Base-by-base conservation (phyloP, 1,140 invertebrate species). In the Orussus abietinus region DNA sequence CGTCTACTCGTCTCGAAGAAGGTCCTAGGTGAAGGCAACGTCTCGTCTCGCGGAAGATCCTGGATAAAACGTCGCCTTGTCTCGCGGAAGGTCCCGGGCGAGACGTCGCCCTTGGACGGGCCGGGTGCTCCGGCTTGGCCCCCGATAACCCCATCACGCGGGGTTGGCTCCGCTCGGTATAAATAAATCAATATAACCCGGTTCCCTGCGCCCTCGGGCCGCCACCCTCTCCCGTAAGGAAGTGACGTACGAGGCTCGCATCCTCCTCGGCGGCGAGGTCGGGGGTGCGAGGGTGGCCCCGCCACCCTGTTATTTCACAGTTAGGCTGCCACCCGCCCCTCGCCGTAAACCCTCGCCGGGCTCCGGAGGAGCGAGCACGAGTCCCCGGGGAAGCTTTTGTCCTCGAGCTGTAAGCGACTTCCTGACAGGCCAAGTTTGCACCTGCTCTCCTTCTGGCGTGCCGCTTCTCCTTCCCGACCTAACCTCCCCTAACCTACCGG, bases 371-470 rank as follows among this genome's bases (percentile, higher is more conserved):
- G 41, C 53, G 56, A 47, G 55, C 61, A 62, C 62, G 62, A 71
- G 56, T 69, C 68, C 61, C 69, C 47, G 31, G 69, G 69, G 68
- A 70, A 50, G 64, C 66, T 71, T 70, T 71, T 71, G 68, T 70
- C 68, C 68, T 72, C 66, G 56, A 62, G 57, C 61, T 64, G 68
- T 72, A 72, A 74, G 69, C 68, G 71, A 73, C 70, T 72, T 72
- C 68, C 66, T 69, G 69, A 72, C 69, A 72, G 66, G 51, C 62
- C 63, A 66, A 70, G 61, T 74, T 72, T 71, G 63, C 66, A 71
- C 67, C 69, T 71, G 68, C 61, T 69, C 64, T 64, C 63, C 60
- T 55, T 62, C 55, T 52, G 43, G 28, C 37, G 26, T 21, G 17
- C 41, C 22, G 28, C 18, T 19, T 29, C 34, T 15, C 40, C 30